phyloP scores from a whole-genome alignment of 2,797 vertebrate genomes.

The Gila robusta region DNA sequence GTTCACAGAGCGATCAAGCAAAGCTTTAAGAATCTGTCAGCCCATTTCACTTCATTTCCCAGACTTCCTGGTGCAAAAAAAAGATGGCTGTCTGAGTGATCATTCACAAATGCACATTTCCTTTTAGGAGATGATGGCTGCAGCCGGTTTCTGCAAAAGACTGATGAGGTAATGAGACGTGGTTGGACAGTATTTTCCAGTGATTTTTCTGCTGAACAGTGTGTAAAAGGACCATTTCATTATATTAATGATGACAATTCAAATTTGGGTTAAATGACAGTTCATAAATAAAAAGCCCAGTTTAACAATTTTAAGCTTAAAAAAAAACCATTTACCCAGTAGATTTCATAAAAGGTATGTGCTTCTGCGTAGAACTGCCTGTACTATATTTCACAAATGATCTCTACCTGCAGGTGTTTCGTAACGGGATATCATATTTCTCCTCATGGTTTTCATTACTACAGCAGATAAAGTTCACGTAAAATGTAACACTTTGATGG shows the following conservation, averaged over 20 bases:
- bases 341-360: conserved; percentile 13
- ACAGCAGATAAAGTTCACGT: background rate
- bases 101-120: conserved; percentile 44
- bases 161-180: conserved; percentile 56
- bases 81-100: conserved; percentile 39
- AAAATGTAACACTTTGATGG: conserved; percentile 7
- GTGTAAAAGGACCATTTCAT: conserved; percentile 46
- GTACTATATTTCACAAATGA: conserved; percentile 15
- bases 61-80: conserved; percentile 37
- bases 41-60: conserved; percentile 46
- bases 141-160: conserved; percentile 36
- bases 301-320: background rate
- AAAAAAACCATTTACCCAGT: background rate
- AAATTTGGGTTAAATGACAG: conserved; percentile 42
- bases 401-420: conserved; percentile 39
- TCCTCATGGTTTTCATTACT: conserved; percentile 39
- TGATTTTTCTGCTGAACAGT: conserved; percentile 38
- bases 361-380: background rate
- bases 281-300: conserved; percentile 10
- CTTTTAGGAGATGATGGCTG: conserved; percentile 48
- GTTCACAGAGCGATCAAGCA: conserved; percentile 16
- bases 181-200: conserved; percentile 51
- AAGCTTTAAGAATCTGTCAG: conserved; percentile 35
- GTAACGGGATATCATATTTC: conserved; percentile 27
- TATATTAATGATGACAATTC: conserved; percentile 44